phyloP scores from a whole-genome alignment of 2,797 vertebrate genomes.

The Typhlichthys eigenmanni region DNA sequence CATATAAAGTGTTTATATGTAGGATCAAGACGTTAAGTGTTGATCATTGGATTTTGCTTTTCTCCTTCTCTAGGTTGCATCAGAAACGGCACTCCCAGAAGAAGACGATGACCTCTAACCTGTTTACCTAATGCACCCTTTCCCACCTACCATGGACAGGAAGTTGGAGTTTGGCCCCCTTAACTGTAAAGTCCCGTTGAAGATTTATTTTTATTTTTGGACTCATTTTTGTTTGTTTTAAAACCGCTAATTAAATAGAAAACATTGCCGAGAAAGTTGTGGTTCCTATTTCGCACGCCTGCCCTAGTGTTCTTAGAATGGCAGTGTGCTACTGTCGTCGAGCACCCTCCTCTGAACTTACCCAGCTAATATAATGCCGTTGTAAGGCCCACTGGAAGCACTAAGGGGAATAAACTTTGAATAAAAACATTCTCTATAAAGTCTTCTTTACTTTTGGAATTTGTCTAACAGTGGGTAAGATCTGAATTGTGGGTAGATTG shows the following conservation, averaged over 20 bases:
- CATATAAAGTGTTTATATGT: no score
- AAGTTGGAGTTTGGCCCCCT: conserved; percentile 66
- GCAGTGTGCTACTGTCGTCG: conserved; percentile 63
- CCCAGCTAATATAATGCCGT: conserved; percentile 69
- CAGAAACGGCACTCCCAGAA: conserved; percentile 84
- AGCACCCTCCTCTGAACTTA: conserved; percentile 68
- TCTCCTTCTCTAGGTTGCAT: conserved; percentile 69
- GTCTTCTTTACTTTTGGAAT: conserved; percentile 15
- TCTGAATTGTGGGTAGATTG: background rate
- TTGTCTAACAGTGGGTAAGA: background rate
- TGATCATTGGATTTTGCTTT: background rate
- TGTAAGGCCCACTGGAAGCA: conserved; percentile 74
- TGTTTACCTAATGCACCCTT: conserved; percentile 56
- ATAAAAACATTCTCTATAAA: conserved; percentile 82
- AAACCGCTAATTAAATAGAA: conserved; percentile 50
- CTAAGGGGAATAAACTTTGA: conserved; percentile 80
- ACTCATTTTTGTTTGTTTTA: conserved; percentile 74
- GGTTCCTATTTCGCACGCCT: conserved; percentile 73
- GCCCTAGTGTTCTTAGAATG: conserved; percentile 70
- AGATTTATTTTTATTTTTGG: conserved; percentile 81
- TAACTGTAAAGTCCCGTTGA: conserved; percentile 80
- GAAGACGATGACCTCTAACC: conserved; percentile 86
- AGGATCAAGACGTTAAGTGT: background rate
- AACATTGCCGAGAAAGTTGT: conserved; percentile 66
- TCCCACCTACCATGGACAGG: conserved; percentile 48